Conservation (phyloP, 2,888 invertebrate genomes). For the Apotomis betuletana region DNA sequence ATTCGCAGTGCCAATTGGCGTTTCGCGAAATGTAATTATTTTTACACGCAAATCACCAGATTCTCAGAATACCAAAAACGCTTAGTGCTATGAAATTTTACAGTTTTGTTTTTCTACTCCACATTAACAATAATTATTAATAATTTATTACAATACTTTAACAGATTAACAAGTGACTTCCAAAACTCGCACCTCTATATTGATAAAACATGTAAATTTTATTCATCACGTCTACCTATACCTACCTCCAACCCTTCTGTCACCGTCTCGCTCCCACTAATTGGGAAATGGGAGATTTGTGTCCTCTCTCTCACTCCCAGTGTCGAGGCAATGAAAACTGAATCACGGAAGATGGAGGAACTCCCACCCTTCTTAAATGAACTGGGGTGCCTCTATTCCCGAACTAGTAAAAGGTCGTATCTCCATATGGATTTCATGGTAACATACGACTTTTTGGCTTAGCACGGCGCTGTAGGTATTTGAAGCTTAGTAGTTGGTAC, state of each 20-base stretch:
- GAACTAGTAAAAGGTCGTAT: no score
- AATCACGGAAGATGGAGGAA: slow-evolving; percentile 42
- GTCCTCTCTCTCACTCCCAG: slow-evolving; percentile 32
- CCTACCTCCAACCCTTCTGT: slow-evolving; percentile 39
- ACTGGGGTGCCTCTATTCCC: slow-evolving; percentile 27
- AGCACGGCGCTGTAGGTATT: slow-evolving; percentile 31
- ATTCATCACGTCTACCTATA: slow-evolving; percentile 40
- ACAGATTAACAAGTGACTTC: slow-evolving; percentile 28
- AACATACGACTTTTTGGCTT: no score
- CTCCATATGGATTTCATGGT: no score
- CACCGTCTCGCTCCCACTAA: slow-evolving; percentile 38
- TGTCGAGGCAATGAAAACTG: slow-evolving; percentile 40
- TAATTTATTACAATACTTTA: background rate
- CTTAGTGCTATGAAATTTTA: no score
- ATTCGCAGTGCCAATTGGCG: no score
- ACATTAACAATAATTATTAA: background rate
- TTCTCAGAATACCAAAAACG: no score
- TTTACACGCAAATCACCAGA: no score
- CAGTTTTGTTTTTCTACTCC: no score
- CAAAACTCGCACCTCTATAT: slow-evolving; percentile 39
- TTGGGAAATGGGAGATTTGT: slow-evolving; percentile 39
- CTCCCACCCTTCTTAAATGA: slow-evolving; percentile 42
- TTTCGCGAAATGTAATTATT: no score
- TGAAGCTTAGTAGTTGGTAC: slow-evolving; percentile 24
- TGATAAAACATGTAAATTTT: slow-evolving; percentile 42